Base-by-base conservation (phyloP, 2,113 vertebrate genomes). In the Paralichthys olivaceus region DNA sequence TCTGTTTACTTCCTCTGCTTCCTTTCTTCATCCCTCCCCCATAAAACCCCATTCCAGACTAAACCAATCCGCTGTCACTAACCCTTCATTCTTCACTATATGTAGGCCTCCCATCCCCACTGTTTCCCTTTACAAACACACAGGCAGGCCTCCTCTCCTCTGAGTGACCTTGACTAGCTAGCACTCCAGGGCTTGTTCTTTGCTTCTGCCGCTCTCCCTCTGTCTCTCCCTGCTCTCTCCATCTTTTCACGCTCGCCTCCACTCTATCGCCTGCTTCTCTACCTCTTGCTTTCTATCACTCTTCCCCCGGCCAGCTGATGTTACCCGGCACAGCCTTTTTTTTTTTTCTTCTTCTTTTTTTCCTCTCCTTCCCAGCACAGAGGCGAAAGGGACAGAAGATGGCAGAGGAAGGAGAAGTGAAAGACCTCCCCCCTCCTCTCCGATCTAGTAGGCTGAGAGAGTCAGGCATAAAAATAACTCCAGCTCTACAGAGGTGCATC, bases 151-250 rank as follows among this genome's bases (percentile, higher is more conserved):
- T 86, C 59, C 62, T 93, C 87, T 92, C 91, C 91, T 93, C 89
- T 92, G 85, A 28, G 61, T 90, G 92, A 93, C 92, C 92, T 93
- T 93, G 87, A 89, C 91, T 91, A 71, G 82, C 86, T 88, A 91
- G 87, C 89, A 87, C 87, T 91, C 88, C 78, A 49, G 87, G 90
- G 77, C 90, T 87, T 80, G 82, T 90, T 91, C 89, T 89, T 77
- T 83, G 77, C 85, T 71, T 88, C 68, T 83, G 45, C 45, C 61
- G 37, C 83, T 77, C 81, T 87, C 74, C 54, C 70, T 89, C 84
- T 70, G 40, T 87, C 79, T 84, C 84, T 80, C 78, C 25, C 45
- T 64, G 56, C 85, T 71, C 80, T 66, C 76, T 88, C 84, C 74
- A 84, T 87, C 79, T 86, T 85, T 86, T 71, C 77, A 57, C 26